Base-by-base conservation (phyloP, 2,888 invertebrate species). In the Dermolepida albohirtum region DNA sequence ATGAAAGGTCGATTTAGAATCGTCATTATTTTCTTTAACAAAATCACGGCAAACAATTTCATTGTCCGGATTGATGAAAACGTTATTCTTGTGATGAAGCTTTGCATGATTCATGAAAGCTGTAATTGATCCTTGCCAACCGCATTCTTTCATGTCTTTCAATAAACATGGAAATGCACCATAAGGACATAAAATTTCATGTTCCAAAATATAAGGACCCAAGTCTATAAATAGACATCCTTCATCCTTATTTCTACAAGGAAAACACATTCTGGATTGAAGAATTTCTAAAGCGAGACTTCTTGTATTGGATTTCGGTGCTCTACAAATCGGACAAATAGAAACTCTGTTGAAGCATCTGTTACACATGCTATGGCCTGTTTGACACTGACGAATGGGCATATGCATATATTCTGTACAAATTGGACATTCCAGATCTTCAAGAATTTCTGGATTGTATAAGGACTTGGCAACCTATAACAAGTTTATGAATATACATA, bases 361-460 rank as follows among this genome's bases (percentile, higher is more conserved):
- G 34, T 70, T 29, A 64, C 75, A 75, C 29, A 73, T 67, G 49
- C 73, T 73, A 57, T 74, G 74, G 0, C 74, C 73, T 0, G 63
- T 51, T 10, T 64, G 27, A 59, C 75, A 75, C 16, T 71, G 71
- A 5, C 67, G 64, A 17, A 75, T 74, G 5, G 75, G 75, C 2
- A 74, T 73, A 22, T 70, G 69, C 73, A 74, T 74, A 54, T 67
- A 71, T 41, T 71, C 66, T 2, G 49, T 69, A 47, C 75, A 75
- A 6, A 73, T 71, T 10, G 72, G 74, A 50, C 74, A 74, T 64
- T 74, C 72, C 39, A 74, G 62, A 52, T 74, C 72, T 17, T 50
- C 54, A 34, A 72, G 64, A 7, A 73, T 59, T 11, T 55, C 34
- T 14, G 29, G 47, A 12, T 62, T 52, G 54, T 27, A 57, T n/a